Conservation (phyloP, 2,797 vertebrate genomes). For the Telmatherina bonti region DNA sequence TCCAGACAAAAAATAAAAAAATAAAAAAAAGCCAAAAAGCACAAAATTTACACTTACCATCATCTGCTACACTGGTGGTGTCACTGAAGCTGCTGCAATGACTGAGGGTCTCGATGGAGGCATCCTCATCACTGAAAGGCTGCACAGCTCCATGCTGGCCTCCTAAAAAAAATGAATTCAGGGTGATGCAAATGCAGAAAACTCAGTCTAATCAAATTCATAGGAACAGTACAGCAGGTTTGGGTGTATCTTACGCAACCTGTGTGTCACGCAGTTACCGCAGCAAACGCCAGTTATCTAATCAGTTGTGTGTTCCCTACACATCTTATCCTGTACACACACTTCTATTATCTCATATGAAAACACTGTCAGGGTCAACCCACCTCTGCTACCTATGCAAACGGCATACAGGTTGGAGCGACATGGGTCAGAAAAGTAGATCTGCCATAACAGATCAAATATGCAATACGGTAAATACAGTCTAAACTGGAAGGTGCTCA, state of each 20-base stretch:
- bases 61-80: conserved; percentile 90
- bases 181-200: background rate
- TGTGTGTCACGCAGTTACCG: conserved; percentile 32
- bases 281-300: conserved; percentile 53
- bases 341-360: conserved; percentile 18
- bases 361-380: conserved; percentile 34
- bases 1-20: background rate
- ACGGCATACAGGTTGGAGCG: conserved; percentile 19
- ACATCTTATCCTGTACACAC: conserved; percentile 9
- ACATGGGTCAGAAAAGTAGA: conserved; percentile 6
- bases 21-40: too few species aligned
- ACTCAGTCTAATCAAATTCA: conserved; percentile 2
- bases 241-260: conserved; percentile 46
- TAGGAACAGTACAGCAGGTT: background rate
- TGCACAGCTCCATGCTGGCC: conserved; percentile 91
- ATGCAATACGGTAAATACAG: background rate
- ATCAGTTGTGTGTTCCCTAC: conserved; percentile 34
- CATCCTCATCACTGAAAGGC: conserved; percentile 97
- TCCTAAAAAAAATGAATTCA: conserved; percentile 72
- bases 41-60: conserved; percentile 87
- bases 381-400: conserved; percentile 23
- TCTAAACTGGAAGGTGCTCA: background rate
- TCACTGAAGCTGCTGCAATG: conserved; percentile 98
- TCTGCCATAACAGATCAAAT: background rate
- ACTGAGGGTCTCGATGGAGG: conserved; percentile 97